Conservation (phyloP, 2,888 invertebrate species). For the Apotomis capreana region DNA sequence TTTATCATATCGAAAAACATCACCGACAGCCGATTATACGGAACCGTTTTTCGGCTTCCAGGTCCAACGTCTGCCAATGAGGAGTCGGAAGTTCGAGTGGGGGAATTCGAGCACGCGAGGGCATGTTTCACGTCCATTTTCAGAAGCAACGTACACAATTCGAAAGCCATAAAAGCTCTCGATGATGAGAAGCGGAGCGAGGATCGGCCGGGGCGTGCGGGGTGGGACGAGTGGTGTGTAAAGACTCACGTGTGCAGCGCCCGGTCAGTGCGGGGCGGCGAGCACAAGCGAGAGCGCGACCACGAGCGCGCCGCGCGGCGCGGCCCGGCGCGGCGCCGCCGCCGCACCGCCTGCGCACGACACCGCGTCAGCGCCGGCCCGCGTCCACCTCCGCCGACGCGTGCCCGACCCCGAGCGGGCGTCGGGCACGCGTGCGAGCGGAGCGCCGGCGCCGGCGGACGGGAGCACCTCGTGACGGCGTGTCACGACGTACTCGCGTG, state of each 20-base stretch:
- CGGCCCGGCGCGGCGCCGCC: slow-evolving; percentile 69
- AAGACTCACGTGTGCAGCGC: slow-evolving; percentile 77
- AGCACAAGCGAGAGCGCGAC: slow-evolving; percentile 72
- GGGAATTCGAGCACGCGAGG: not conserved
- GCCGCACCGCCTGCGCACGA: slow-evolving; percentile 76
- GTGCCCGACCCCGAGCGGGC: not conserved
- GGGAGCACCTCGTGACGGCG: slow-evolving; percentile 35
- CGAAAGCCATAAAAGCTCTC: slow-evolving; percentile 26
- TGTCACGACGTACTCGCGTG: slow-evolving; percentile 53
- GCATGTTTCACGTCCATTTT: slow-evolving; percentile 5
- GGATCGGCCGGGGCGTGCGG: slow-evolving; percentile 44
- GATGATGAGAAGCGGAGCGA: slow-evolving; percentile 41
- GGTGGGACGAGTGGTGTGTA: slow-evolving; percentile 48
- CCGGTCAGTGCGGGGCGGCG: slow-evolving; percentile 78
- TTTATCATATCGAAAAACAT: not conserved
- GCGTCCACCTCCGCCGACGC: slow-evolving; percentile 13
- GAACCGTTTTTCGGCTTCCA: too few species aligned
- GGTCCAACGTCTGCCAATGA: not conserved
- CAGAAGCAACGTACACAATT: slow-evolving; percentile 20
- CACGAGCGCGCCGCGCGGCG: slow-evolving; percentile 68
- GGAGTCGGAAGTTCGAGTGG: not conserved
- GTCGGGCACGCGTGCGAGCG: slow-evolving; percentile 7
- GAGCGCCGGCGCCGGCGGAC: slow-evolving; percentile 6
- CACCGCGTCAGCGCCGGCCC: slow-evolving; percentile 57
- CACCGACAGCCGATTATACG: not conserved